Conservation (phyloP, 2,113 vertebrate genomes). For the Myotis davidii region DNA sequence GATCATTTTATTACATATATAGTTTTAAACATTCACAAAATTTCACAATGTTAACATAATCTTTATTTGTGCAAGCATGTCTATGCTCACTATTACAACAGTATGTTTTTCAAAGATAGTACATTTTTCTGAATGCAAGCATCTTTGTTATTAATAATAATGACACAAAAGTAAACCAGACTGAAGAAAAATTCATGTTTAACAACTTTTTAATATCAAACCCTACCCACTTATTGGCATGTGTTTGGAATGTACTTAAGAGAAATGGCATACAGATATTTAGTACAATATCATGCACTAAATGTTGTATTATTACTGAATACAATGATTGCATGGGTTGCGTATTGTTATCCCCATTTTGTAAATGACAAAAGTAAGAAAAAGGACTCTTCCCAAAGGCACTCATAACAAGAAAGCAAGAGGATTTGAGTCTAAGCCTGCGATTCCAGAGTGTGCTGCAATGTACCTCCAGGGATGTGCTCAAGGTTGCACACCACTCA, state of each 20-base stretch:
- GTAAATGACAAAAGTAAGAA: not conserved
- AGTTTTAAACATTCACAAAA: not conserved
- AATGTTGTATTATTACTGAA: not conserved
- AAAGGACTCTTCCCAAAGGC: not conserved
- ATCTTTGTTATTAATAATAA: not conserved
- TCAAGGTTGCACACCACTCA: not conserved
- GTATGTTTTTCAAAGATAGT: not conserved
- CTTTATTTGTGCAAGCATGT: not conserved
- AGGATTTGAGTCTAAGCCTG: not conserved
- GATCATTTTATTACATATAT: not conserved
- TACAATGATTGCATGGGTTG: not conserved
- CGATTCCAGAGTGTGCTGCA: not conserved
- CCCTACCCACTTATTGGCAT: not conserved
- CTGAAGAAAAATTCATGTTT: not conserved
- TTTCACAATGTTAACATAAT: not conserved
- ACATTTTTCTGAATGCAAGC: not conserved
- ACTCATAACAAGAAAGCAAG: not conserved
- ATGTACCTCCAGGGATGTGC: rapidly evolving
- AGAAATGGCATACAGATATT: not conserved
- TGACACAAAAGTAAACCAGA: not conserved
- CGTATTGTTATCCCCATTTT: not conserved
- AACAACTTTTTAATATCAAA: not conserved
- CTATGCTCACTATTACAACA: not conserved
- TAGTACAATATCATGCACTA: not conserved
- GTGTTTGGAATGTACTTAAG: not conserved